These are phyloP conservation scores for Fragum whitleyi DNA, from an alignment of 2,888 invertebrate genomes.

Conservation along the genomic window DNA sequence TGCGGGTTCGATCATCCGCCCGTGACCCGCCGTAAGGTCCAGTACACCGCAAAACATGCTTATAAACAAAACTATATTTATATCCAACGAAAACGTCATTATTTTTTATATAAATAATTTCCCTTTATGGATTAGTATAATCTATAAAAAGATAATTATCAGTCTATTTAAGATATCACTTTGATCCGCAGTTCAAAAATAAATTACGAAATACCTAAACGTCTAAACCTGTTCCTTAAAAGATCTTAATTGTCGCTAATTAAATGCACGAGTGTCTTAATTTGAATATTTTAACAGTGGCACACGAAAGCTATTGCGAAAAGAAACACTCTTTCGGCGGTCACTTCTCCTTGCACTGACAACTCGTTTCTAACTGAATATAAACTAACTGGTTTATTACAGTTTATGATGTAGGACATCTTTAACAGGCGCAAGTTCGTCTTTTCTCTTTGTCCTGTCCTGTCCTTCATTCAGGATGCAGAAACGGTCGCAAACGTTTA, in stretches of 20 bases:
- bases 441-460: no score
- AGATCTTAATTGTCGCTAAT: background rate
- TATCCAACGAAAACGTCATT: background rate
- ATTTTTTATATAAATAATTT: background rate
- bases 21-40: slow-evolving; percentile 51
- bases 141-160: background rate
- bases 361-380: background rate
- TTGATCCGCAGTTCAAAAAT: background rate
- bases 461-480: no score
- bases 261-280: slow-evolving; percentile 1
- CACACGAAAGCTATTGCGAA: slow-evolving; percentile 20
- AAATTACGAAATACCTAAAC: background rate
- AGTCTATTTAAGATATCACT: background rate
- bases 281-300: background rate
- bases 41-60: background rate
- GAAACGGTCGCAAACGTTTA: no score
- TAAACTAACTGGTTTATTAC: background rate
- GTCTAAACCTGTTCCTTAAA: background rate
- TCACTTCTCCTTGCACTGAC: background rate
- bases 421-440: background rate
- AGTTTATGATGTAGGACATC: background rate
- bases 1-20: slow-evolving; percentile 61
- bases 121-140: background rate
- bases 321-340: slow-evolving; percentile 26
- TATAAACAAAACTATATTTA: background rate